A percentile compares a stretch with the other conserved stretches of the same genome.
Evolutionary conservation across 2,888 invertebrate genomes (phyloP).

Genomic region (Drosophila tripunctata): DNA sequence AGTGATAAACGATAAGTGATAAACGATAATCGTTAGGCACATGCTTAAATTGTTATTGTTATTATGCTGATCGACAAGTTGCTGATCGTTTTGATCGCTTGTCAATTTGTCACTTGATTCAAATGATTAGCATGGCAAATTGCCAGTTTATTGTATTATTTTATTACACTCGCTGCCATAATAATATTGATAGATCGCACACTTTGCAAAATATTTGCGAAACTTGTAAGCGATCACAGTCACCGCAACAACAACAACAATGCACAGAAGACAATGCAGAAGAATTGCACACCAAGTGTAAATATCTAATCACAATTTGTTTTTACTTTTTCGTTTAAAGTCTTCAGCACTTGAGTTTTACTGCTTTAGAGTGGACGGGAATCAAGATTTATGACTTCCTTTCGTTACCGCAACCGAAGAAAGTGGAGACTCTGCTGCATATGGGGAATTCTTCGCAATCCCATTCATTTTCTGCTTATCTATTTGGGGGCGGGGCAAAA

Average conservation of each 20-base stretch:
- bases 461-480: too few relatives aligned
- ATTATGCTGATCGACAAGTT: not conserved
- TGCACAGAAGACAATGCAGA: not conserved
- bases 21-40: slow-evolving; percentile 7
- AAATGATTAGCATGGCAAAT: slow-evolving; percentile 19
- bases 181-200: slow-evolving; percentile 11
- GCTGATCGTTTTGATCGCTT: not conserved
- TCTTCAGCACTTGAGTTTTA: not conserved
- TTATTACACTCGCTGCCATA: slow-evolving; percentile 3
- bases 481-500: too few relatives aligned
- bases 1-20: not conserved
- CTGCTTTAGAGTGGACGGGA: not conserved
- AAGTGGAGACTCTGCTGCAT: too few relatives aligned
- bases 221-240: not conserved
- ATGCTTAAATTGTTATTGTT: slow-evolving; percentile 13
- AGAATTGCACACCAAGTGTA: not conserved
- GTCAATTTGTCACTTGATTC: not conserved
- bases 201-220: slow-evolving; percentile 34
- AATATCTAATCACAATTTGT: slow-evolving; percentile 10
- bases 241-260: not conserved
- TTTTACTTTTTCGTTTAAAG: not conserved
- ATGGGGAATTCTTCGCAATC: too few relatives aligned
- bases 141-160: slow-evolving; percentile 11
- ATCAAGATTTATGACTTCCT: slow-evolving; percentile 13
- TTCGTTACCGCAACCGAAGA: not conserved